These are phyloP conservation scores for Drosophila pandora DNA, from an alignment of 1,140 invertebrate species.

Conservation along the genomic window DNA sequence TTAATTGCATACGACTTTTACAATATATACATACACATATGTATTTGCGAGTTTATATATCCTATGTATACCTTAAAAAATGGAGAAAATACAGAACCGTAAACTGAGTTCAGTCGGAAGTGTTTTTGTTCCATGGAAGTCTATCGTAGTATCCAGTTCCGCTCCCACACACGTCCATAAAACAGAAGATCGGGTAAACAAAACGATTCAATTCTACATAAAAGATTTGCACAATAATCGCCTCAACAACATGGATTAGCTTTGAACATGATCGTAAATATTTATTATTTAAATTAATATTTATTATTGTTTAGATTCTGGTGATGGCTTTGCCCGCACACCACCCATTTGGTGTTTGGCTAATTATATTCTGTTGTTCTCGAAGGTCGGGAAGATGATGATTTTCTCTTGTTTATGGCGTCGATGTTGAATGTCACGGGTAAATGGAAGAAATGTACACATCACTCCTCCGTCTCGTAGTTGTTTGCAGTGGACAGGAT, in stretches of 20 bases:
- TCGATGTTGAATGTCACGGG: constrained; percentile 53
- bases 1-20: constrained; percentile 44
- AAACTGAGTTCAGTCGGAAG: constrained; percentile 54
- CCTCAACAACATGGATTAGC: constrained; percentile 25
- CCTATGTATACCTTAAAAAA: constrained; percentile 44
- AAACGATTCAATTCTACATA: constrained; percentile 35
- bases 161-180: constrained; percentile 37
- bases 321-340: neutral
- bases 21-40: constrained; percentile 16
- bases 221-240: constrained; percentile 41
- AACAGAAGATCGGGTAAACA: constrained; percentile 29
- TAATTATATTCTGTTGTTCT: constrained; percentile 30
- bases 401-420: constrained; percentile 10
- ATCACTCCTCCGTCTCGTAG: constrained; percentile 1
- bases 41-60: constrained; percentile 45
- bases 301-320: constrained; percentile 57
- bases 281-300: constrained; percentile 67
- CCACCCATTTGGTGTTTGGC: constrained; percentile 13
- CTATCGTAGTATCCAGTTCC: constrained; percentile 3
- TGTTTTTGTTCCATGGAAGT: constrained; percentile 8
- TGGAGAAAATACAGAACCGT: constrained; percentile 56
- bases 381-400: constrained; percentile 30
- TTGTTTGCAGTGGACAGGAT: constrained; percentile 60
- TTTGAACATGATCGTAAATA: constrained; percentile 43
- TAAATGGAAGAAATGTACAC: constrained; percentile 8